Evolutionary conservation across 2,888 invertebrate genomes (phyloP), one percentile per base, ranked within the genome.

Genomic region (Uropetala carovei): DNA sequence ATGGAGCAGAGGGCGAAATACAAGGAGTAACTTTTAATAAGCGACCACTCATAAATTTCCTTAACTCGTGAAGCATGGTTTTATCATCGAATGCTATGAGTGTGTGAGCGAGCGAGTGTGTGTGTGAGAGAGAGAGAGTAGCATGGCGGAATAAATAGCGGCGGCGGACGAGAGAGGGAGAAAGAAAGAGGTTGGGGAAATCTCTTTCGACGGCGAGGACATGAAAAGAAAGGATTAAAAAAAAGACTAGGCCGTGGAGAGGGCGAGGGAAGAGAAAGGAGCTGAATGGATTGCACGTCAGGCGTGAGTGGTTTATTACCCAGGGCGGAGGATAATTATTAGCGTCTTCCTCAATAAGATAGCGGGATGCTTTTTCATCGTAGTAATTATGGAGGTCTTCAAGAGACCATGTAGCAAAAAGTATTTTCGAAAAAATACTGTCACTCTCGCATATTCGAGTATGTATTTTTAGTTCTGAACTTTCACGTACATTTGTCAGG

Each of bases 261-360:
- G 43, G 43, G 43, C 43, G 43, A 43, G 43, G 5, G 43, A 43
- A 43, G 43, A 43, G 43, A 43, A 13, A 27, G 13, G 18, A 27
- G 75, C 22, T 75, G 75, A 75, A 75, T 75, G 75, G 27, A 75
- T 75, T 75, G 75, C 75, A 75, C 75, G 75, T 75, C 27, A 3
- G 22, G 11, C 14, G 75, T 75, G 75, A 75, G 75, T 75, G 75
- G 75, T 75, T 75, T 75, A 75, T 75, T 75, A 75, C 75, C 27
- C 9, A 13, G 22, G 22, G 22, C 75, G 75, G 75, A 11, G 75
- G 75, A 75, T 75, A 75, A 75, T 75, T 75, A 75, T 75, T 75
- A 75, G 75, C 75, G 75, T 75, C 75, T 75, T 75, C 75, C 75
- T 75, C 75, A 75, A 75, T 75, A 75, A n/a, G 68, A 68, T n/a